These are phyloP conservation scores for Acanthochromis polyacanthus DNA, from an alignment of 2,113 vertebrate species.

Conservation along the genomic window DNA sequence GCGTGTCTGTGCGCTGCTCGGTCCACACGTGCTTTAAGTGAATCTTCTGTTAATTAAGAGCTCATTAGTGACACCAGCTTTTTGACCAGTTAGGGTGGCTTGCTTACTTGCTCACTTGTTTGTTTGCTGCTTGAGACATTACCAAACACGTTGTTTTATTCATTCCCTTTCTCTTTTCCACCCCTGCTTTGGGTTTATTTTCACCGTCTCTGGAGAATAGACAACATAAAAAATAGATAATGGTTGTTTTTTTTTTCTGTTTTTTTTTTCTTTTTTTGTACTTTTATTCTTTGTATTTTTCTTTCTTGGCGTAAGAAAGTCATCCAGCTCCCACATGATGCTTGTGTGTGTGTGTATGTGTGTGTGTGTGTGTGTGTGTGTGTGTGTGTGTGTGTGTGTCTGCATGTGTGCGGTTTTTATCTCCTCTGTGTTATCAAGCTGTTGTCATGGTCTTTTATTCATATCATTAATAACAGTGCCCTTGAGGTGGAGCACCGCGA, in stretches of 20 bases:
- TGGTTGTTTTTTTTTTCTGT: slow-evolving; percentile 48
- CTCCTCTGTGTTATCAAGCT: slow-evolving; percentile 75
- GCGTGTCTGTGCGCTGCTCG: slow-evolving; percentile 6
- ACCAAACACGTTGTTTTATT: slow-evolving; percentile 66
- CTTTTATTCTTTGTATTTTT: slow-evolving; percentile 42
- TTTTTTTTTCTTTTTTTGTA: slow-evolving; percentile 2
- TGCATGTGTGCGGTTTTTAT: slow-evolving; percentile 48
- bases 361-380: no score
- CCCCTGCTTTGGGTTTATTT: slow-evolving; percentile 43
- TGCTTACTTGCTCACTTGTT: slow-evolving; percentile 65
- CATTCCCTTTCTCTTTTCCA: slow-evolving; percentile 45
- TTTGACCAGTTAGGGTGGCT: slow-evolving; percentile 70
- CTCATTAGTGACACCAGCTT: slow-evolving; percentile 76
- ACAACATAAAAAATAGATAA: slow-evolving; percentile 69
- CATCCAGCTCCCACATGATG: slow-evolving; percentile 51
- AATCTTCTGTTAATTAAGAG: slow-evolving; percentile 75
- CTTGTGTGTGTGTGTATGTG: slow-evolving; percentile 1
- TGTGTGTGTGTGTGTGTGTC: background rate
- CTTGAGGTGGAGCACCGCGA: slow-evolving; percentile 78
- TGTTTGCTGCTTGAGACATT: slow-evolving; percentile 65
- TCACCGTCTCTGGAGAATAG: slow-evolving; percentile 47
- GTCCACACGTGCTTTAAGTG: slow-evolving; percentile 57
- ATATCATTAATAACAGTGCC: slow-evolving; percentile 83
- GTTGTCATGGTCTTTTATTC: slow-evolving; percentile 82
- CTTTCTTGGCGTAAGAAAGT: slow-evolving; percentile 53